Evolutionary conservation across 2,113 vertebrate species (phyloP).

Genomic region (Emydocephalus ijimae): DNA sequence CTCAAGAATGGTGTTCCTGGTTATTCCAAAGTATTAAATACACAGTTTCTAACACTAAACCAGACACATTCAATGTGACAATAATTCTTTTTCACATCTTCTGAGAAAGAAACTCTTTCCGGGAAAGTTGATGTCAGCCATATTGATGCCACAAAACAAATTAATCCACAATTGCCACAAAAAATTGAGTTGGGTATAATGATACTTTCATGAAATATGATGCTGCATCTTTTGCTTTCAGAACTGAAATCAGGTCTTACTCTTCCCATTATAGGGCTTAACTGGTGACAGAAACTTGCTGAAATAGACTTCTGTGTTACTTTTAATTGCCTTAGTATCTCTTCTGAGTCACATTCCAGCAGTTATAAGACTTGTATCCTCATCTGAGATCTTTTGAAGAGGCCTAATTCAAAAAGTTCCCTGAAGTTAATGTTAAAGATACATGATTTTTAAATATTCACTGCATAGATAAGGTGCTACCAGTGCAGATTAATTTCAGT

Average conservation of each 20-base stretch:
- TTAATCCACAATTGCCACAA: background rate
- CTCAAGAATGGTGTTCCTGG: conserved; percentile 46
- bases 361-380: background rate
- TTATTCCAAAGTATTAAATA: conserved; percentile 33
- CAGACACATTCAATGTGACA: conserved; percentile 48
- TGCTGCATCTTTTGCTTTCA: background rate
- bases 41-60: conserved; percentile 42
- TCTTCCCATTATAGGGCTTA: background rate
- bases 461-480: background rate
- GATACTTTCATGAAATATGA: background rate
- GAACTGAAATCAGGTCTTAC: background rate
- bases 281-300: background rate
- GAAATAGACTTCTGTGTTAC: background rate
- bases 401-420: background rate
- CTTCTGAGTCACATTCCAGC: background rate
- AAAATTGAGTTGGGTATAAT: background rate
- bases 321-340: background rate
- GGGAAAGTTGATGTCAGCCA: background rate
- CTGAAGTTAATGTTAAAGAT: background rate
- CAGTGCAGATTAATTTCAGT: background rate
- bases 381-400: background rate
- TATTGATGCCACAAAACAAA: conserved; percentile 30
- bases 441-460: background rate
- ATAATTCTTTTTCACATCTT: conserved; percentile 33
- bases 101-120: conserved; percentile 44